Evolutionary conservation across 2,888 invertebrate species (phyloP), one percentile per base, ranked within the genome.

Genomic region (Malthinus flaveolus): DNA sequence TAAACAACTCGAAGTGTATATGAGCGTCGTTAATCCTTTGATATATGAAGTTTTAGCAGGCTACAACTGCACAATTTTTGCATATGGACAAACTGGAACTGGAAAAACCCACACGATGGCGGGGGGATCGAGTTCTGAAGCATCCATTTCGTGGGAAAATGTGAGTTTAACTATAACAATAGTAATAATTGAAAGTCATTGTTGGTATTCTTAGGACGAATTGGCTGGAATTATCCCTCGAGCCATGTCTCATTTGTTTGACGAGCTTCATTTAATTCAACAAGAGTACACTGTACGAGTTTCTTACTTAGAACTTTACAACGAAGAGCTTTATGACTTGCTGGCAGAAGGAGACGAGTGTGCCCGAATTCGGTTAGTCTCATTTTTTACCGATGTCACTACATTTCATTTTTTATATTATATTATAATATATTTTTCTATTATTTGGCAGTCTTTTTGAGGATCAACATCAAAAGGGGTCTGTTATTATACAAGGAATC

Each of bases 51-150:
- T 98, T 6, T 81, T 98, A 13, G 84, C 86, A 15, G 98, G 98
- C 0, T 99, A 97, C 79, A 98, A 97, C 79, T 98, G 97, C 77
- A 99, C 98, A 0, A 94, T 98, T 11, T 98, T 99, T 81, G 97
- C 97, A 13, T 98, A 93, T 80, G 97, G 95, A 3, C 93, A 93
- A 79, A 93, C 93, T 0, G 93, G 93, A 52, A 91, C 91, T 0
- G 98, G 98, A 5, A 99, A 99, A 80, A 99, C 98, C 0, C 96
- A 92, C 74, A 98, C 98, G 0, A 98, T 99, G 97, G 91, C 93
- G 65, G 96, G 96, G 7, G 67, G 46, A 23, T 34, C 58, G 1
- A n/a, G 32, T 23, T 35, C 23, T 9, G 9, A 23, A 6, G 10
- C 8, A 3, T 31, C 11, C 8, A 10, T 42, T 32, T 33, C 53